Conservation (phyloP, 2,888 invertebrate genomes). For the Hololepta plana region DNA sequence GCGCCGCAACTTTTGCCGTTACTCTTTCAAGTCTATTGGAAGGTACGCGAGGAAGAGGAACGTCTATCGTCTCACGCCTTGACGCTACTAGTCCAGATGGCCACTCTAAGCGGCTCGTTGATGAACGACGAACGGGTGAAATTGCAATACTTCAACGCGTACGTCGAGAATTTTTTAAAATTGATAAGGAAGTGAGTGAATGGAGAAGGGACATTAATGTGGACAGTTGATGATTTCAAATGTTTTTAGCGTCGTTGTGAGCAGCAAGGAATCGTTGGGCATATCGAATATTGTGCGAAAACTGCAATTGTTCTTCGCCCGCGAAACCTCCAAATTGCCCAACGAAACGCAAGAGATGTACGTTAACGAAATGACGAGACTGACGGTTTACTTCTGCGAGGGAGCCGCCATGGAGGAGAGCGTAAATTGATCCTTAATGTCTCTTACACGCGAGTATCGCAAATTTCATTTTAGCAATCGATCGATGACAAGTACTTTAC, state of each 20-base stretch:
- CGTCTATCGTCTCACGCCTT: conserved; percentile 61
- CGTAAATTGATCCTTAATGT: conserved; percentile 25
- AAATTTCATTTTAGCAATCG: conserved; percentile 20
- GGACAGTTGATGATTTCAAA: background rate
- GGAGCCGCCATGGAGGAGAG: conserved; percentile 46
- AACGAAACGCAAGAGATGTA: conserved; percentile 32
- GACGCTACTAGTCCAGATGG: conserved; percentile 66
- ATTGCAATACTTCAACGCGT: conserved; percentile 37
- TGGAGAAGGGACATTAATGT: background rate
- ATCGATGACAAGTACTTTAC: conserved; percentile 35
- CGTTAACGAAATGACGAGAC: conserved; percentile 38
- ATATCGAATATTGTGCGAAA: conserved; percentile 48
- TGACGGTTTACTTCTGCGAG: conserved; percentile 45
- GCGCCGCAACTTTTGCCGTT: conserved; percentile 56
- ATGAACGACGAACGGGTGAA: conserved; percentile 30
- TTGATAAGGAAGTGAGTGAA: conserved; percentile 33
- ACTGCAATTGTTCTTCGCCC: conserved; percentile 37
- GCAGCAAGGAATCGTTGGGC: conserved; percentile 47
- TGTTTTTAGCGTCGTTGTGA: conserved; percentile 34
- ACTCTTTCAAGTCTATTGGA: conserved; percentile 69
- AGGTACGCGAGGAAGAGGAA: conserved; percentile 56
- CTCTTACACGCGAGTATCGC: background rate
- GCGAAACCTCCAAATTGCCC: conserved; percentile 29
- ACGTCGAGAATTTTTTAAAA: conserved; percentile 40
- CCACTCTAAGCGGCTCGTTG: conserved; percentile 44